Base-by-base conservation (phyloP, 2,113 vertebrate species). In the Jacana jacana region DNA sequence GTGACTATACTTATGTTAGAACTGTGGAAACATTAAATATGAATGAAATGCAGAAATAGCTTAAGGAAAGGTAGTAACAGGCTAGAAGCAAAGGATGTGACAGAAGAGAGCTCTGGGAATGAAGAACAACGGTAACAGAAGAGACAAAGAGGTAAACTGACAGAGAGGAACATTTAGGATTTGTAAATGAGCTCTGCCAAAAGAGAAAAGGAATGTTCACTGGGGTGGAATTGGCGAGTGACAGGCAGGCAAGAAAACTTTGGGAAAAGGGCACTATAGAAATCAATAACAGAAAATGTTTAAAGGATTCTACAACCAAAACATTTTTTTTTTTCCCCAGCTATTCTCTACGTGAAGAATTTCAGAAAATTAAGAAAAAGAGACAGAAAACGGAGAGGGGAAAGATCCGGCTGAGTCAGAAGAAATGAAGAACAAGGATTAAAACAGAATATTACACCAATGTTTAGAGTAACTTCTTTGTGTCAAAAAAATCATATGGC, bases 1-100 rank as follows among this genome's bases (percentile, higher is more conserved):
- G 92, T 91, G 95, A 95, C 85, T 96, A 64, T 81, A 97, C 70
- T 93, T 82, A 94, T 83, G 91, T 93, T 93, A 93, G 85, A 94
- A 90, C 78, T 91, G 86, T 97, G 95, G 91, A 94, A 94, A 95
- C 81, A 96, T 96, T 95, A 96, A 96, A 97, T 95, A 97, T 95
- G 89, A 96, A 96, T 95, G 96, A 94, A 97, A 97, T 91, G 93
- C 90, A 97, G 93, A 95, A 94, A 92, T 81, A 95, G 93, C 95
- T 96, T 92, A 94, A 91, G 79, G 89, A 97, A 96, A 97, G 65
- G 81, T 91, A 93, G 89, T 89, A 95, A 89, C 83, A 81, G 86
- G 90, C 80, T 95, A 95, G 91, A 95, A 94, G 88, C 93, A 92
- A 97, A 97, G 89, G 79, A 93, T 95, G 88, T 92, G 79, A 92